These are phyloP conservation scores for Eurystomus glaucurus DNA, from an alignment of 2,797 vertebrate genomes.

Conservation along the genomic window DNA sequence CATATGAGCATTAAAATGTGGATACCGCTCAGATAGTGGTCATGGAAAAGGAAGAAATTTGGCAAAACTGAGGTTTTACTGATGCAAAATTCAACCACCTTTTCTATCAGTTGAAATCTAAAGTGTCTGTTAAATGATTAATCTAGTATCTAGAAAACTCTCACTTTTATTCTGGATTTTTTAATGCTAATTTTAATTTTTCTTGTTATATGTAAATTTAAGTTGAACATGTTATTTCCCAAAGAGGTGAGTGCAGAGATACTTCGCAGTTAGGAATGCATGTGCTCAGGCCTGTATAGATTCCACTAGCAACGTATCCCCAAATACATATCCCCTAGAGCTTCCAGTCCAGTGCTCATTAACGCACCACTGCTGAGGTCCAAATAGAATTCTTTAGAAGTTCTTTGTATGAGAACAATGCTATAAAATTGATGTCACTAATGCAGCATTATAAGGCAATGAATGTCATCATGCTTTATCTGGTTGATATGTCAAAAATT, in stretches of 20 bases:
- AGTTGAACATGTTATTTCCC: not conserved
- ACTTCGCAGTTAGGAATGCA: not conserved
- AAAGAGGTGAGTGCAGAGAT: not conserved
- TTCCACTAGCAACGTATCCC: not conserved
- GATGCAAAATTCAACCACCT: not conserved
- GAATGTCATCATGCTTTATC: not conserved
- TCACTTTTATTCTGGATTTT: not conserved
- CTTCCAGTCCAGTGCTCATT: not conserved
- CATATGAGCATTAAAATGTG: not conserved
- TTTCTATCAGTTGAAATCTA: not conserved
- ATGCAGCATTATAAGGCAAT: not conserved
- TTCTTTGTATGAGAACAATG: not conserved
- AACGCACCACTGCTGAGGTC: not conserved
- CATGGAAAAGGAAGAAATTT: not conserved
- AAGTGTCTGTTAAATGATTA: not conserved
- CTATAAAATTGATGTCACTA: not conserved
- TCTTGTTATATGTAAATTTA: not conserved
- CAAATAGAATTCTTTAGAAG: not conserved
- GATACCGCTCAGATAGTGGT: not conserved
- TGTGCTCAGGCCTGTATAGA: rapidly evolving
- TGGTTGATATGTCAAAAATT: not conserved
- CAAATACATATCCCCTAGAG: not conserved
- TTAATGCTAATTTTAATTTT: not conserved
- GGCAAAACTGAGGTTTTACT: not conserved
- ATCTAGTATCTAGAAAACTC: not conserved